Evolutionary conservation across 2,797 vertebrate genomes (phyloP).

Genomic region (Rhinatrema bivittatum): DNA sequence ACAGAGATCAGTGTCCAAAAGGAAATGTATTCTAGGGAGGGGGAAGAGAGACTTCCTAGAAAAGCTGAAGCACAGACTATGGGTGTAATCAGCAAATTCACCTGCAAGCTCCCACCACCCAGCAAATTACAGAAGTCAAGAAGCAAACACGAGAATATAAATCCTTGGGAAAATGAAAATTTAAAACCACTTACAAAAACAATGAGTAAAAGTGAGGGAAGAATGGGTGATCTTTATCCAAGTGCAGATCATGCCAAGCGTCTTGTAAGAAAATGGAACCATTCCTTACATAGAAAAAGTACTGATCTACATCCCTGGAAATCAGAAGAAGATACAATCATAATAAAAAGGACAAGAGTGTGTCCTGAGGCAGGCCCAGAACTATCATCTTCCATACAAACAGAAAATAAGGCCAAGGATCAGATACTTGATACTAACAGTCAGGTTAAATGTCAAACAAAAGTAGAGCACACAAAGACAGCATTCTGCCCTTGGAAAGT

Average conservation of each 20-base stretch:
- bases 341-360: too few relatives aligned
- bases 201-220: slow-evolving; percentile 11
- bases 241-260: not conserved
- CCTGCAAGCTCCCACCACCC: too few relatives aligned
- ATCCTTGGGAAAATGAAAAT: slow-evolving; percentile 5
- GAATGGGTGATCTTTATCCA: not conserved
- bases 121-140: not conserved
- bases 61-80: not conserved
- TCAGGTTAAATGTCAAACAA: too few relatives aligned
- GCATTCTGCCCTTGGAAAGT: slow-evolving; percentile 27
- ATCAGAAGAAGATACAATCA: too few relatives aligned
- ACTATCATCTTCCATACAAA: too few relatives aligned
- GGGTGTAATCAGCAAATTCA: not conserved
- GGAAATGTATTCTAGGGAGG: slow-evolving; percentile 42
- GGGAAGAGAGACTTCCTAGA: not conserved
- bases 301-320: too few relatives aligned
- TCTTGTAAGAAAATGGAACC: too few relatives aligned
- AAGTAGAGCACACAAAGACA: too few relatives aligned
- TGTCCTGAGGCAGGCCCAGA: too few relatives aligned
- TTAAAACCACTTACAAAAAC: not conserved
- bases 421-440: too few relatives aligned
- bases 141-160: not conserved
- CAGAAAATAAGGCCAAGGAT: too few relatives aligned
- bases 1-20: slow-evolving; percentile 11
- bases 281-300: slow-evolving; percentile 4